A percentile compares a stretch with the other conserved stretches of the same genome.
Conservation (phyloP, 2,797 vertebrate genomes). For the Halcyon chelicuti region DNA sequence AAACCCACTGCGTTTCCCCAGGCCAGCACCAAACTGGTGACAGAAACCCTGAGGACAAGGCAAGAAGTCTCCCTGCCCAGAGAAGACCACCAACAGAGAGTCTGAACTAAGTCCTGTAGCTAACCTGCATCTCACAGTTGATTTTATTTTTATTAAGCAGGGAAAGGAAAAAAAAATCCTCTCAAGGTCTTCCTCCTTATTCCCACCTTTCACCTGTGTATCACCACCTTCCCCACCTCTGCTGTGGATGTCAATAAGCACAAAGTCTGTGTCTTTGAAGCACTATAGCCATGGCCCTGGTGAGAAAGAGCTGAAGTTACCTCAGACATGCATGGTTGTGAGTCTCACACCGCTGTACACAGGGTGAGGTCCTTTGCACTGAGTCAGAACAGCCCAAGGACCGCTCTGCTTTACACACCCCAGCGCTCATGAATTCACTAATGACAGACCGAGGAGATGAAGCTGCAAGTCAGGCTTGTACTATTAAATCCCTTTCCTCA, state of each 20-base stretch:
- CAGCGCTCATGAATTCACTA: not conserved
- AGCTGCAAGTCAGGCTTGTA: not conserved
- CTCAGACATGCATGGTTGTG: accelerated
- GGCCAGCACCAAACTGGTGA: accelerated
- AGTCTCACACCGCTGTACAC: not conserved
- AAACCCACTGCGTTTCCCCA: not conserved
- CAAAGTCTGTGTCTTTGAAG: not conserved
- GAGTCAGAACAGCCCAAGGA: not conserved
- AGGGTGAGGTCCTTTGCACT: accelerated
- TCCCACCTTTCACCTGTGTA: not conserved
- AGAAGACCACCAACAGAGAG: not conserved
- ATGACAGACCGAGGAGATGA: not conserved
- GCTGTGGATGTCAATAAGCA: not conserved
- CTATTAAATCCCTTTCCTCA: not conserved
- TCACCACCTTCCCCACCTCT: not conserved
- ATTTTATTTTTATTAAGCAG: not conserved
- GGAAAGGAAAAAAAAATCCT: not conserved
- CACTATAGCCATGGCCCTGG: not conserved
- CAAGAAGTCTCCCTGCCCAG: not conserved
- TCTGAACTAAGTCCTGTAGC: not conserved
- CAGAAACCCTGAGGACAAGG: not conserved
- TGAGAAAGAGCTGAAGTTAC: not conserved
- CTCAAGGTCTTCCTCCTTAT: not conserved
- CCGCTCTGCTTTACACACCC: not conserved
- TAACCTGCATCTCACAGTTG: not conserved